Evolutionary conservation across 2,888 invertebrate genomes (phyloP).

Genomic region (Stramonita haemastoma): DNA sequence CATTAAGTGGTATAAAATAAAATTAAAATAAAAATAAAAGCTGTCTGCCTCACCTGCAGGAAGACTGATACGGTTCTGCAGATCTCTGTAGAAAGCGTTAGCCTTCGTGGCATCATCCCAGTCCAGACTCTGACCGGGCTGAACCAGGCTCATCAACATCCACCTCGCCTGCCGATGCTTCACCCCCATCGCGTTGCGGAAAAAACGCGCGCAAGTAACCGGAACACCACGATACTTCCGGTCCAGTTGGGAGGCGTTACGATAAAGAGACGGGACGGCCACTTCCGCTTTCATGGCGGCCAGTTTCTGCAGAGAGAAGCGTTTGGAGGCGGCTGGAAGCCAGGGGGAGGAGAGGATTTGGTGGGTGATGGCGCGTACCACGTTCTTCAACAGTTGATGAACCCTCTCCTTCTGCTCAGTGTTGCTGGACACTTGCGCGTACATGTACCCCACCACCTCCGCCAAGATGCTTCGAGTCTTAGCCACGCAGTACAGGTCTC

Average conservation of each 20-base stretch:
- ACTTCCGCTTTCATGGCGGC: not conserved
- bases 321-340: not conserved
- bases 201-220: not conserved
- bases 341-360: not conserved
- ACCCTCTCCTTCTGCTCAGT: not conserved
- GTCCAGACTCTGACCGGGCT: not conserved
- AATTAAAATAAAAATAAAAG: no score
- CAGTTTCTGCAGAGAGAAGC: not conserved
- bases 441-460: not conserved
- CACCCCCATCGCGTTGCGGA: not conserved
- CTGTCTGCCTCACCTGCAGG: not conserved
- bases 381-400: not conserved
- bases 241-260: not conserved
- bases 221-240: not conserved
- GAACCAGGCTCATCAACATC: not conserved
- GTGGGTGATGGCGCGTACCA: not conserved
- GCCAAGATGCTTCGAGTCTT: not conserved
- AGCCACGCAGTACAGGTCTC: not conserved
- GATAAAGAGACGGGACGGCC: not conserved
- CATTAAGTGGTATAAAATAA: no score
- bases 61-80: not conserved
- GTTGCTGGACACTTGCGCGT: not conserved
- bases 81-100: not conserved
- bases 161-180: not conserved
- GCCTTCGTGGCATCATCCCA: not conserved